Conservation (phyloP, 2,797 vertebrate species). For the Sebastes kiyomatsui region DNA sequence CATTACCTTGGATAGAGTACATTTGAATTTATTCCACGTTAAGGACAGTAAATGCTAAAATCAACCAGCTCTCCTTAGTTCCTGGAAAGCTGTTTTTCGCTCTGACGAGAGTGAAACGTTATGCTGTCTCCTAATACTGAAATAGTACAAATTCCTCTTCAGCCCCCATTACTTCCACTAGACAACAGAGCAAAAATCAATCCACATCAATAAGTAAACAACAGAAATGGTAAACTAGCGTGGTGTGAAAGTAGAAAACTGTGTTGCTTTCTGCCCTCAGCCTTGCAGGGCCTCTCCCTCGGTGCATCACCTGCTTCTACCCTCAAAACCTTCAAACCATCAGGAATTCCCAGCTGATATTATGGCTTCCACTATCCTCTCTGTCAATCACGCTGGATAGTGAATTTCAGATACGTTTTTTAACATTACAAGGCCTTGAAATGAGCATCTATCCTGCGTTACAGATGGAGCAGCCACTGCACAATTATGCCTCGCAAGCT, state of each 20-base stretch:
- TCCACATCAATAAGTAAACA: constrained; percentile 49
- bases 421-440: neutral
- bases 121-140: neutral
- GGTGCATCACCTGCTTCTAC: neutral
- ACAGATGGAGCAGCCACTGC: neutral
- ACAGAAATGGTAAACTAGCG: constrained; percentile 26
- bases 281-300: constrained; percentile 9
- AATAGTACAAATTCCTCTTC: constrained; percentile 15
- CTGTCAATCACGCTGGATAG: neutral
- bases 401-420: neutral
- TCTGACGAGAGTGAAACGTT: neutral
- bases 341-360: constrained; percentile 12
- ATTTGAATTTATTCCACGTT: neutral
- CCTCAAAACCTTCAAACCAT: constrained; percentile 1
- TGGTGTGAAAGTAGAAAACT: constrained; percentile 52
- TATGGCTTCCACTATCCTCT: neutral
- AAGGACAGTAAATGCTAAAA: neutral
- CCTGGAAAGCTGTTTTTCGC: neutral
- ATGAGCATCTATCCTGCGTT: neutral
- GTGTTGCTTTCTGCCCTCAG: constrained; percentile 27
- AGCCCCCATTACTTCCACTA: constrained; percentile 17
- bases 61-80: neutral
- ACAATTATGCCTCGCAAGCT: neutral
- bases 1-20: too few relatives aligned
- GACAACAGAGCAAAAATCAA: constrained; percentile 27